Evolutionary conservation across 1,140 invertebrate species (phyloP), one percentile per base, ranked within the genome.

Genomic region (roundworm (Caenorhabditis elegans)): DNA sequence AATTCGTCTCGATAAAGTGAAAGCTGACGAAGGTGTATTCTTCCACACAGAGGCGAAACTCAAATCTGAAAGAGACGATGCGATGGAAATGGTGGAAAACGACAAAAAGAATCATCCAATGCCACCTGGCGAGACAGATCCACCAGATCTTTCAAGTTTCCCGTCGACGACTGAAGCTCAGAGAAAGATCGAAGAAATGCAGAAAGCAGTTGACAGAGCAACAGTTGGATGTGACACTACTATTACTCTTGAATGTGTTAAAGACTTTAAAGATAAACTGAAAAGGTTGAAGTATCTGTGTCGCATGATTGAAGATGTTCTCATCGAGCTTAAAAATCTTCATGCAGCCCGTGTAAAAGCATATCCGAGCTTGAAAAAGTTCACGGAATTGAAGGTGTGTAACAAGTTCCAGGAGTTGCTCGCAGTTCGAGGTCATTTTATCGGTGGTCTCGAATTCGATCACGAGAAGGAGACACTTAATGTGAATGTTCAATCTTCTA

Each of bases 401-500:
- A 22, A 79, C 11, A 85, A 85, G 15, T 39, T 36, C 22, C 15
- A 60, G n/a, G 31, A 55, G 24, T 47, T 82, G 22, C 46, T 51
- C 22, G 24, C 47, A 77, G 47, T 70, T 15, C 26, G 46, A 39
- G 86, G 46, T 46, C 65, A 43, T 49, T 85, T 77, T 65, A 43
- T 34, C n/a, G 80, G 80, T 24, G 80, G 47, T 0, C 22, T 86
- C 3, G 47, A 78, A 19, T 78, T 87, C 31, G 76, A 86, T 39
- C 49, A 85, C 36, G 78, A 65, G 2, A 65, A 85, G 17, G 24
- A 78, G 13, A 75, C 75, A 24, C 55, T 86, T 17, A 79, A 53
- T 43, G 70, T 86, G n/a, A 79, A 76, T 26, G 85, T 86, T 10
- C 83, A 82, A 26, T 76, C 47, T 24, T 80, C 76, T 8, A 82